Conservation (phyloP, 2,113 vertebrate species). For the Riparia riparia region DNA sequence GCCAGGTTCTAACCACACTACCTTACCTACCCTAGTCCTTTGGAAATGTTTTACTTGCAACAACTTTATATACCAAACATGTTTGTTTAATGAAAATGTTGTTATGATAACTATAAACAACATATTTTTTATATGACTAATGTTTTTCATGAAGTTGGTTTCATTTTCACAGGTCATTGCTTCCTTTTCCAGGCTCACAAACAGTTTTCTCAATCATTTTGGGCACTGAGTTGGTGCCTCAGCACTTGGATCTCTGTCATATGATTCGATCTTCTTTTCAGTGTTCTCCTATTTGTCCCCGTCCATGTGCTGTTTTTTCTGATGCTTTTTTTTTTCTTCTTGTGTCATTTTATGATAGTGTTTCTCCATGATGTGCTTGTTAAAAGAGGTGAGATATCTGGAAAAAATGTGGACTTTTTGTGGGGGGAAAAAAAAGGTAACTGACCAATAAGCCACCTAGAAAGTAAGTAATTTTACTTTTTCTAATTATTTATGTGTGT, state of each 20-base stretch:
- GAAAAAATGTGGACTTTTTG: background rate
- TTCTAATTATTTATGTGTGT: background rate
- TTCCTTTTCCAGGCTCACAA: constrained; percentile 46
- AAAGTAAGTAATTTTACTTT: constrained; percentile 38
- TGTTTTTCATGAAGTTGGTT: constrained; percentile 63
- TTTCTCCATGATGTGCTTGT: constrained; percentile 10
- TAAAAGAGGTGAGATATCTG: constrained; percentile 23
- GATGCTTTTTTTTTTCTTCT: constrained; percentile 26
- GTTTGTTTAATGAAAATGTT: constrained; percentile 77
- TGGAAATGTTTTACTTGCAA: constrained; percentile 53
- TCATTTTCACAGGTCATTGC: constrained; percentile 73
- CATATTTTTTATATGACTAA: constrained; percentile 75
- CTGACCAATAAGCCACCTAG: constrained; percentile 11
- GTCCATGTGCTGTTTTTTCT: constrained; percentile 40
- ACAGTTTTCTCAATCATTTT: constrained; percentile 17
- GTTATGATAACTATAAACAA: constrained; percentile 75
- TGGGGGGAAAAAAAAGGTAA: background rate
- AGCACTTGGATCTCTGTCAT: background rate
- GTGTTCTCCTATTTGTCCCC: background rate
- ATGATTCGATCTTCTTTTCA: constrained; percentile 6
- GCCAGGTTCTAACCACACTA: constrained; percentile 63
- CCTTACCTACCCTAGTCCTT: constrained; percentile 61
- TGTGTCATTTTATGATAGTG: constrained; percentile 1
- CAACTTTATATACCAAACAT: constrained; percentile 48
- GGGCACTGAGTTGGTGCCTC: background rate